A percentile compares a stretch with the other conserved stretches of the same genome.
Conservation (phyloP, 2,888 invertebrate species). For the Pyralis farinalis region DNA sequence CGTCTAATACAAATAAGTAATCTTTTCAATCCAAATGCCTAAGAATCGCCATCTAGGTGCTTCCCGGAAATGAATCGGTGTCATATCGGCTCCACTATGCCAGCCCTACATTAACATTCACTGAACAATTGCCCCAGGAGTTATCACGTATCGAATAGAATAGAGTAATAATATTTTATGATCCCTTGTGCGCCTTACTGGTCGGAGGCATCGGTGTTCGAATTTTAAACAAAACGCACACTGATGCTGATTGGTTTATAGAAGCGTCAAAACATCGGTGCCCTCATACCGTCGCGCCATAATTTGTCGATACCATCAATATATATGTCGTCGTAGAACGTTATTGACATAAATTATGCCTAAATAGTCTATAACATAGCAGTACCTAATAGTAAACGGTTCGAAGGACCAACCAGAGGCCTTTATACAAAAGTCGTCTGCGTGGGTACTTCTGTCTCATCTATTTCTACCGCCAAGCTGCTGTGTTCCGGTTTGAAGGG, state of each 20-base stretch:
- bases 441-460: too few species aligned
- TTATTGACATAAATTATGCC: too few species aligned
- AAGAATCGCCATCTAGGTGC: slow-evolving; percentile 51
- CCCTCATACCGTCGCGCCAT: slow-evolving; percentile 10
- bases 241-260: slow-evolving; percentile 32
- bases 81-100: slow-evolving; percentile 49
- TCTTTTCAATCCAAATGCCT: slow-evolving; percentile 13
- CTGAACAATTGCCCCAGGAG: slow-evolving; percentile 66
- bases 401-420: too few species aligned
- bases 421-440: too few species aligned
- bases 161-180: slow-evolving; percentile 78
- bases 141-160: slow-evolving; percentile 79
- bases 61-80: slow-evolving; percentile 73
- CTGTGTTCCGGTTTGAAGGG: too few species aligned
- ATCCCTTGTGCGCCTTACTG: slow-evolving; percentile 77
- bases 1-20: too few species aligned
- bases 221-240: slow-evolving; percentile 65
- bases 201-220: slow-evolving; percentile 59
- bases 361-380: too few species aligned
- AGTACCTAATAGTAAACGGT: too few species aligned
- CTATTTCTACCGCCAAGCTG: too few species aligned
- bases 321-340: too few species aligned
- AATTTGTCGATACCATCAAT: too few species aligned
- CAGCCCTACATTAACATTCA: slow-evolving; percentile 75
- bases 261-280: slow-evolving; percentile 20